phyloP scores from a whole-genome alignment of 2,888 invertebrate genomes.

The Hedya salicella region DNA sequence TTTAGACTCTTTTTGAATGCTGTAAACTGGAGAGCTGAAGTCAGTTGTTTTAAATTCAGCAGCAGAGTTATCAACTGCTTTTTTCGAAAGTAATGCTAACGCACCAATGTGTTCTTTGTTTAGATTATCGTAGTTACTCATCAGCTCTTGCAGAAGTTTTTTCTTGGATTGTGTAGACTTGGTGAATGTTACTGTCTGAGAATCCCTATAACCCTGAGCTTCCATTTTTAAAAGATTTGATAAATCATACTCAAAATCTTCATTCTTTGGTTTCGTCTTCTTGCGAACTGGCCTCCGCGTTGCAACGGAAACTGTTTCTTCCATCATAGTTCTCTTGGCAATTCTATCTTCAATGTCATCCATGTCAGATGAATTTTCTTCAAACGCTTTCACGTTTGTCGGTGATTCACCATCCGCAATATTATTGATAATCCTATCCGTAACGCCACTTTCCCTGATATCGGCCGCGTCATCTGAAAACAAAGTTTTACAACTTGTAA shows the following conservation, averaged over 20 bases:
- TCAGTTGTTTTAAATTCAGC: conserved; percentile 68
- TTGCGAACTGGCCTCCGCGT: conserved; percentile 86
- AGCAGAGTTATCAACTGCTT: conserved; percentile 64
- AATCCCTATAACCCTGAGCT: conserved; percentile 78
- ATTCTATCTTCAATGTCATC: conserved; percentile 72
- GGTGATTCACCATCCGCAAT: conserved; percentile 58
- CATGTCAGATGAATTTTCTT: conserved; percentile 80
- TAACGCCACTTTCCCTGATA: conserved; percentile 53
- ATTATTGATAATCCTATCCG: conserved; percentile 55
- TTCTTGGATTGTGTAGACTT: conserved; percentile 67
- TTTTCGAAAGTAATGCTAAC: conserved; percentile 67
- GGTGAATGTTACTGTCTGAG: conserved; percentile 57
- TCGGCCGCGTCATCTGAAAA: conserved; percentile 64
- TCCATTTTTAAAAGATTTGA: conserved; percentile 84
- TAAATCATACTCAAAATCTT: conserved; percentile 90
- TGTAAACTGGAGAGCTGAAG: conserved; percentile 51
- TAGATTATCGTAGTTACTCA: conserved; percentile 61
- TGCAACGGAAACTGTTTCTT: conserved; percentile 58
- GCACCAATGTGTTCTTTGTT: conserved; percentile 75
- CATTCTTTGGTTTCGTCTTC: conserved; percentile 86
- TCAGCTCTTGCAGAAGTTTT: conserved; percentile 59
- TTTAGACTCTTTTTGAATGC: conserved; percentile 57
- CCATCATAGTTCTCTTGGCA: conserved; percentile 55
- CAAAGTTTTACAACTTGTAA: conserved; percentile 36
- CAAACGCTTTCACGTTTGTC: conserved; percentile 67